These are phyloP conservation scores for Danio kyathit DNA, from an alignment of 2,797 vertebrate species.

Conservation along the genomic window DNA sequence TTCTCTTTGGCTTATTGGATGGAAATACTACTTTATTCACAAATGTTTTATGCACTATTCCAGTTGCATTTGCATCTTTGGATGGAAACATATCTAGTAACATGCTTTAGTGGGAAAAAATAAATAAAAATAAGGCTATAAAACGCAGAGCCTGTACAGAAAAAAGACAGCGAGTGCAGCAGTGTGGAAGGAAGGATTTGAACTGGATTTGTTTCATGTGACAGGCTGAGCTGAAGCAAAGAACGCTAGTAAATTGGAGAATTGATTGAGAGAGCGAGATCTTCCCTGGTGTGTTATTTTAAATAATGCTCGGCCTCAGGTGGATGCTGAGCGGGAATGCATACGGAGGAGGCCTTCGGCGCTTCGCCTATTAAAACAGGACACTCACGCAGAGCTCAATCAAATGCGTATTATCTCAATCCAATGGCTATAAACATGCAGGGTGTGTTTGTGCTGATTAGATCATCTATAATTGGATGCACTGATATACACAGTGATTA, in stretches of 20 bases:
- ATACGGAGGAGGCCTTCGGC: background rate
- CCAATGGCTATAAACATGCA: conserved; percentile 19
- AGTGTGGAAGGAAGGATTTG: conserved; percentile 69
- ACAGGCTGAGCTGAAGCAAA: conserved; percentile 64
- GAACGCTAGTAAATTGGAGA: conserved; percentile 58
- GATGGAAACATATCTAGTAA: background rate
- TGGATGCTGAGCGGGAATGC: conserved; percentile 59
- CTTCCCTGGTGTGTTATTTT: conserved; percentile 65
- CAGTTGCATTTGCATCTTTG: no score
- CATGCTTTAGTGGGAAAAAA: background rate
- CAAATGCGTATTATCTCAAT: conserved; percentile 21
- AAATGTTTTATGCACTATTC: no score
- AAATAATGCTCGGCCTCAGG: conserved; percentile 66
- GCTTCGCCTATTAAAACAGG: conserved; percentile 5
- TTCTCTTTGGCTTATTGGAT: no score
- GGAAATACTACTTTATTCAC: no score
- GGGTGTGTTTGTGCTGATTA: conserved; percentile 12
- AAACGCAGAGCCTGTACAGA: conserved; percentile 4
- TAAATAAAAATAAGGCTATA: conserved; percentile 18
- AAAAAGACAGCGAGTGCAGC: conserved; percentile 5
- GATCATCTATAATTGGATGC: conserved; percentile 9
- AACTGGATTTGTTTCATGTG: conserved; percentile 75
- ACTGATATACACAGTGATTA: conserved; percentile 14
- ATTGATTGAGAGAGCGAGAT: conserved; percentile 65
- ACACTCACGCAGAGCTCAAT: conserved; percentile 10